Conservation (phyloP, 1,140 invertebrate species). For the Hirudo medicinalis region DNA sequence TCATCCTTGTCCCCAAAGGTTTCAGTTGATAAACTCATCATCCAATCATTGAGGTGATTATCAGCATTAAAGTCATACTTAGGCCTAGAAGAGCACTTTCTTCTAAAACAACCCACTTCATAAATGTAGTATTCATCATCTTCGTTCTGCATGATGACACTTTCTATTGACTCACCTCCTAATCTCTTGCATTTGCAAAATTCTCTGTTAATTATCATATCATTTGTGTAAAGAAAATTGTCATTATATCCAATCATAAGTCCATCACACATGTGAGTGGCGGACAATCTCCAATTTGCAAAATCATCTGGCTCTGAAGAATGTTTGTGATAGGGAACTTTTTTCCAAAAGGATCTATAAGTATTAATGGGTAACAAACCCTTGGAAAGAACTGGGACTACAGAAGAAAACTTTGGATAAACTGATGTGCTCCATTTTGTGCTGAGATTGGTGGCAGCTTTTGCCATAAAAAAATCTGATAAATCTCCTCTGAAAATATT, state of each 20-base stretch:
- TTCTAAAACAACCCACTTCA: constrained; percentile 27
- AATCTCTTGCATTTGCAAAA: constrained; percentile 4
- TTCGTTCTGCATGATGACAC: constrained; percentile 31
- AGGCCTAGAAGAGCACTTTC: constrained; percentile 23
- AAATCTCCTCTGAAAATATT: too few species aligned
- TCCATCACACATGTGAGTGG: constrained; percentile 12
- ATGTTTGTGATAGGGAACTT: constrained; percentile 13
- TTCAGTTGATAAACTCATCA: constrained; percentile 13
- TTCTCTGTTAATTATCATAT: constrained; percentile 20
- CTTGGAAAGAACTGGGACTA: not conserved
- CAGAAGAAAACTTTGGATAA: not conserved
- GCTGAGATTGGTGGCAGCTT: too few species aligned
- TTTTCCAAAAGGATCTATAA: constrained; percentile 11
- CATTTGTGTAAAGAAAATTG: constrained; percentile 17
- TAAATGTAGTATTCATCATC: constrained; percentile 27
- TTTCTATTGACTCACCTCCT: constrained; percentile 31
- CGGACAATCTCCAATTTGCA: not conserved
- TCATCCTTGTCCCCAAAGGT: not conserved
- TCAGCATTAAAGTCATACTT: constrained; percentile 22
- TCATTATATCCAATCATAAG: constrained; percentile 16
- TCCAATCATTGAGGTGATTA: constrained; percentile 27
- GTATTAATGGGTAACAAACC: not conserved
- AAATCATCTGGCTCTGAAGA: constrained; percentile 12
- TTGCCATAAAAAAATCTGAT: too few species aligned
- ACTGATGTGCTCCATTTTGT: not conserved